phyloP scores from a whole-genome alignment of 2,797 vertebrate species.

The Kryptopterus vitreolus region DNA sequence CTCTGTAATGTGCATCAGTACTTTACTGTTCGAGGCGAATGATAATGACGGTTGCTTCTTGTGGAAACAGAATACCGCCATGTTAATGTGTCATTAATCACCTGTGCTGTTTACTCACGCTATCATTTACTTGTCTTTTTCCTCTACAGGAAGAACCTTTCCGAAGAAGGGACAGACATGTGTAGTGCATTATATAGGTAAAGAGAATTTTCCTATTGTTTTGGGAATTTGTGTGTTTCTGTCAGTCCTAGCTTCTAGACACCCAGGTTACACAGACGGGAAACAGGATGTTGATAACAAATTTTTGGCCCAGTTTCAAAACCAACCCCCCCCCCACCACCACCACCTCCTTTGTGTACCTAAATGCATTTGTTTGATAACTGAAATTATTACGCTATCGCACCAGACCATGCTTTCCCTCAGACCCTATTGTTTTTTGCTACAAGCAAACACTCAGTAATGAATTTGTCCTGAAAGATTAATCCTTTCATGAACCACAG shows the following conservation, averaged over 20 bases:
- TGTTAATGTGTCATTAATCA: not conserved
- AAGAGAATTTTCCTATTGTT: slow-evolving; percentile 48
- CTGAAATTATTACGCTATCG: slow-evolving; percentile 17
- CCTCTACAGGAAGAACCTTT: slow-evolving; percentile 89
- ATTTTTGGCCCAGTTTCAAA: slow-evolving; percentile 53
- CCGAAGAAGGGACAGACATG: slow-evolving; percentile 98
- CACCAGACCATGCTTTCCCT: slow-evolving; percentile 13
- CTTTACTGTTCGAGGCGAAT: not conserved
- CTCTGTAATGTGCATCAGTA: not conserved
- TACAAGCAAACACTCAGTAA: slow-evolving; percentile 11
- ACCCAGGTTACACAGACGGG: slow-evolving; percentile 73
- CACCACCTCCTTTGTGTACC: slow-evolving; percentile 50
- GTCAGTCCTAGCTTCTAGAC: slow-evolving; percentile 56
- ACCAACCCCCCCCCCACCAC: slow-evolving; percentile 56
- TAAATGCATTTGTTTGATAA: slow-evolving; percentile 41
- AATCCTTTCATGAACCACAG: slow-evolving; percentile 15
- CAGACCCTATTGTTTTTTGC: not conserved
- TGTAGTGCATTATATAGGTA: slow-evolving; percentile 99
- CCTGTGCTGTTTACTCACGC: not conserved
- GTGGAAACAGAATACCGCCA: not conserved
- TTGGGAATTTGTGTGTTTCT: slow-evolving; percentile 20
- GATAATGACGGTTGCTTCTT: not conserved
- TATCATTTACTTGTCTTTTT: slow-evolving; percentile 37
- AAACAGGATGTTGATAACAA: slow-evolving; percentile 71
- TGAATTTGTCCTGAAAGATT: slow-evolving; percentile 23